Conservation (phyloP, 2,113 vertebrate genomes). For the Tylochromis polylepis region DNA sequence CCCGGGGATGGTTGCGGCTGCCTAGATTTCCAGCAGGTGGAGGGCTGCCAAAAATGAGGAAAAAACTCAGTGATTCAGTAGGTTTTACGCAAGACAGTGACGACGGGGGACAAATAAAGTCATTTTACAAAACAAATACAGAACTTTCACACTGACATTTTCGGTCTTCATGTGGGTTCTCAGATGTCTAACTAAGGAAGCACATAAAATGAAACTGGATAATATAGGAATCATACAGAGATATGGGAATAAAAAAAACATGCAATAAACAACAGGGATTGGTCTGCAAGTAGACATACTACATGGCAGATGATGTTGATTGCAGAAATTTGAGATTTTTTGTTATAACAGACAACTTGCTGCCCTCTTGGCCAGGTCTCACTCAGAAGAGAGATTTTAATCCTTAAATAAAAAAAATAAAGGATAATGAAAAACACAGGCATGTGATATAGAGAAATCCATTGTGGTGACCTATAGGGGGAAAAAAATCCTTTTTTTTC, state of each 20-base stretch:
- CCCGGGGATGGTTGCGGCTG: neutral
- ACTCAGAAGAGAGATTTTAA: neutral
- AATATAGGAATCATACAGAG: accelerated
- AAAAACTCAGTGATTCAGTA: neutral
- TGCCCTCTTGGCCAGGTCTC: neutral
- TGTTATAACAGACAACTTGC: neutral
- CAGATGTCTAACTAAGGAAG: neutral
- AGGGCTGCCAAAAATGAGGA: neutral
- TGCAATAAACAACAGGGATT: neutral
- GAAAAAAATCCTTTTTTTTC: accelerated
- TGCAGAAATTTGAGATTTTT: neutral
- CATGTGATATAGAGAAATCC: no score
- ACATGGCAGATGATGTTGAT: neutral
- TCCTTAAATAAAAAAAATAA: no score
- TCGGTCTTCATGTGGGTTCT: neutral
- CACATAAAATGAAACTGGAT: neutral
- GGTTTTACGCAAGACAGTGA: neutral
- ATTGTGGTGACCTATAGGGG: no score
- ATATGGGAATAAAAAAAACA: neutral
- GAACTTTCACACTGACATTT: neutral
- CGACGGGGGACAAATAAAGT: neutral
- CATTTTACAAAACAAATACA: neutral
- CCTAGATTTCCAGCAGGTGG: neutral
- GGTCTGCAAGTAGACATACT: neutral
- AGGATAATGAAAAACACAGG: no score